Evolutionary conservation across 2,797 vertebrate genomes (phyloP).

Genomic region (Arctocebus calabarensis): DNA sequence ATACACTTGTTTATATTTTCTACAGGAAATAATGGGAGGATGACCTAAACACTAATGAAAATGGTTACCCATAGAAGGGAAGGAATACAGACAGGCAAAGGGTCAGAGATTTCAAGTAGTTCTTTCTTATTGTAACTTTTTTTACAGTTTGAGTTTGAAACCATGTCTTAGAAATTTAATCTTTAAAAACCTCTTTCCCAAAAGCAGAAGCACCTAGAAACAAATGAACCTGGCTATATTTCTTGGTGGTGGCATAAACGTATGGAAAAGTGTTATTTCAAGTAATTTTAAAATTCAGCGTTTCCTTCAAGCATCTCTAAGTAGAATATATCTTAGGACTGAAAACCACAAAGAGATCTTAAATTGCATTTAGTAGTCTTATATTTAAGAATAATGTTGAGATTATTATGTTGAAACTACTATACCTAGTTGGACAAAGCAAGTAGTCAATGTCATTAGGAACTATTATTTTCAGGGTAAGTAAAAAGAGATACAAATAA

Average conservation of each 20-base stretch:
- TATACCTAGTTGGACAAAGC: background rate
- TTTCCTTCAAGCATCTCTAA: background rate
- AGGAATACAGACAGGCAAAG: background rate
- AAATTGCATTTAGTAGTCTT: background rate
- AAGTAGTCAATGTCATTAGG: background rate
- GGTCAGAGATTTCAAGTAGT: background rate
- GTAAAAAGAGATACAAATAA: background rate
- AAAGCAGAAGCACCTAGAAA: constrained; percentile 14
- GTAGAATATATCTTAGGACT: background rate
- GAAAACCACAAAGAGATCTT: background rate
- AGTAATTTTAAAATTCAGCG: background rate
- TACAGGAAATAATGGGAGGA: background rate
- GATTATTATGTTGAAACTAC: background rate
- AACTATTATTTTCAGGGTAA: constrained; percentile 26
- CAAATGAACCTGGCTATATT: background rate
- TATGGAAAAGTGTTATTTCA: constrained; percentile 13
- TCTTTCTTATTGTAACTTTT: background rate
- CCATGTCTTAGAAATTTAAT: constrained; percentile 22
- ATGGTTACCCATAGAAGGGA: background rate
- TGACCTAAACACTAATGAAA: constrained; percentile 19
- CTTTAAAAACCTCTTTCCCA: background rate
- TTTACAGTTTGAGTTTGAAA: constrained; percentile 38
- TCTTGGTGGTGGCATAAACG: background rate
- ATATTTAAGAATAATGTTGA: background rate
- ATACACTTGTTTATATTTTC: constrained; percentile 34